Conservation (phyloP, 2,797 vertebrate genomes). For the Lateolabrax maculatus region DNA sequence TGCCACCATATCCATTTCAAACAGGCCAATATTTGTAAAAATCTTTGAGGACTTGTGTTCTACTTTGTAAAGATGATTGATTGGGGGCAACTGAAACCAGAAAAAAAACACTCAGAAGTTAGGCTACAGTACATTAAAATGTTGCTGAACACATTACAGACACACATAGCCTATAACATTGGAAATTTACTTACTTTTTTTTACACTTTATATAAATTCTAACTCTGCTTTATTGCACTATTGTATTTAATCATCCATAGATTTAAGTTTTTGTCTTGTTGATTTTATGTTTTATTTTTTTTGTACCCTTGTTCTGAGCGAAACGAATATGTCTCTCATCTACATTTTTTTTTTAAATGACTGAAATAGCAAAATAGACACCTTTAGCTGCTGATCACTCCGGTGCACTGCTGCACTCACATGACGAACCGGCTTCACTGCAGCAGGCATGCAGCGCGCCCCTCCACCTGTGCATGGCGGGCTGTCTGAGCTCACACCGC, state of each 20-base stretch:
- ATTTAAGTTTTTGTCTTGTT: neutral
- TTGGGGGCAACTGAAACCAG: neutral
- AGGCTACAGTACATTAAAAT: too few species aligned
- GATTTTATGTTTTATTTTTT: too few species aligned
- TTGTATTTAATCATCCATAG: neutral
- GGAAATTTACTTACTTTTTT: too few species aligned
- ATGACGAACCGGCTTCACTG: neutral
- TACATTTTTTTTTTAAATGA: too few species aligned
- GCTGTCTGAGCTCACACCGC: neutral
- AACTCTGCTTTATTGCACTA: neutral
- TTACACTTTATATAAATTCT: neutral
- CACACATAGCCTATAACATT: too few species aligned
- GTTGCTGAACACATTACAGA: neutral
- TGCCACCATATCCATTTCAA: constrained; percentile 38
- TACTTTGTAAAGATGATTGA: constrained; percentile 7
- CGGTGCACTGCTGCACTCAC: neutral
- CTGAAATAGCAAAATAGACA: neutral
- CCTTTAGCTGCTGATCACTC: neutral
- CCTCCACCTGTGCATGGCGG: neutral
- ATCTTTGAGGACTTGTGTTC: constrained; percentile 22
- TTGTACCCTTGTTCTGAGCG: too few species aligned
- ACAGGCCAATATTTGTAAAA: constrained; percentile 45
- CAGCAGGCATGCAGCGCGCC: neutral
- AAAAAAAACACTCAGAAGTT: neutral
- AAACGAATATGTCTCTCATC: too few species aligned